Base-by-base conservation (phyloP, 1,140 invertebrate genomes). In the Penaeus chinensis region DNA sequence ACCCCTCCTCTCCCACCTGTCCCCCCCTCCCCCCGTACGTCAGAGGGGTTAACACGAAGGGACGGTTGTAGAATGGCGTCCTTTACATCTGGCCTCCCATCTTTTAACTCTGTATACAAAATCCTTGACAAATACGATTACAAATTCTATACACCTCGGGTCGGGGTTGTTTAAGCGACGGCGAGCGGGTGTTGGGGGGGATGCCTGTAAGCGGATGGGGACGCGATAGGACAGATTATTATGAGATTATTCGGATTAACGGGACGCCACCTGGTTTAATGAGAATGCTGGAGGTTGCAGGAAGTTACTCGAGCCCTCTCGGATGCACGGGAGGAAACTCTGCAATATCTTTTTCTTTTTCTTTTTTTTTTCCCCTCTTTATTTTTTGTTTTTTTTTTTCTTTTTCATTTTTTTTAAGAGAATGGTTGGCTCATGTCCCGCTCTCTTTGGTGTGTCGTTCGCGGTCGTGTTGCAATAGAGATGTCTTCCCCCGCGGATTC, bases 61-160 rank as follows among this genome's bases (percentile, higher is more conserved):
- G 81, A 62, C 61, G 74, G 84, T 19, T 78, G 61, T 66, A 85
- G 74, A 84, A 85, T 79, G n/a, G 84, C 19, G 32, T 83, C 81
- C 81, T 88, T 83, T 88, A 88, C 86, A 88, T 83, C 86, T 83
- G 81, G 86, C 77, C 65, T 76, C 71, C 81, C 81, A 88, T 88
- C 86, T 88, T 88, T 88, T 88, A 88, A 88, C 86, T 88, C 37
- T 19, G 66, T 78, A 88, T 83, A 88, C 86, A 88, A 88, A 88
- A 88, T 88, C 86, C 86, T 74, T 88, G 86, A 88, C 86, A 88
- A 88, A 88, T 88, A 88, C 86, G 86, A 88, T 88, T 88, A 88
- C 86, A 76, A 65, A 74, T 83, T 88, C 86, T 76, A 83, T 88
- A 62, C 80, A 82, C 66, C 80, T 82, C 86, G 22, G 69, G 66